Evolutionary conservation across 2,113 vertebrate genomes (phyloP).

Genomic region (Synchiropus splendidus): DNA sequence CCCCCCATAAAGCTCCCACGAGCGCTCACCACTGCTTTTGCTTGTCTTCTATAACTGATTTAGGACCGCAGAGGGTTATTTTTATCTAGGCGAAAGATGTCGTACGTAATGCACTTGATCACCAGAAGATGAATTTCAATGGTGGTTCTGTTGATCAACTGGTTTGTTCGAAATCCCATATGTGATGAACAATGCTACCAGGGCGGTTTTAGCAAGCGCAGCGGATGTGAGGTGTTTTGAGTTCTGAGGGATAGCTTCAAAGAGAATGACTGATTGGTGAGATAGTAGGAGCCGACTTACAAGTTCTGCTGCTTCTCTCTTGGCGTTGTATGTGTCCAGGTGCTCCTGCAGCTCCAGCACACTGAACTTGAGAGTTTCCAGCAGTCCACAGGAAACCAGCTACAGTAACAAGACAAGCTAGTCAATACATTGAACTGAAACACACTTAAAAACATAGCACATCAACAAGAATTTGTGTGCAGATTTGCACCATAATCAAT

Average conservation of each 20-base stretch:
- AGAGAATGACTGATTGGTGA: too few species aligned
- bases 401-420: constrained; percentile 49
- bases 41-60: constrained; percentile 52
- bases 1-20: constrained; percentile 12
- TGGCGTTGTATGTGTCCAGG: constrained; percentile 90
- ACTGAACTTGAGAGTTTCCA: constrained; percentile 94
- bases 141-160: too few species aligned
- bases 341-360: constrained; percentile 97
- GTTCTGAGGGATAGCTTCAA: too few species aligned
- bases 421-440: constrained; percentile 16
- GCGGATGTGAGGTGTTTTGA: too few species aligned
- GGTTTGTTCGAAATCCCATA: too few species aligned
- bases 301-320: constrained; percentile 87
- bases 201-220: too few species aligned
- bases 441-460: constrained; percentile 10
- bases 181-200: too few species aligned
- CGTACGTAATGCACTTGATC: constrained; percentile 18
- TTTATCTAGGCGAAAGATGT: constrained; percentile 39
- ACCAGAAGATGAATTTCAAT: too few species aligned
- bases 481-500: background rate
- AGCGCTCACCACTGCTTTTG: constrained; percentile 21
- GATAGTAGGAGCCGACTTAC: constrained; percentile 56
- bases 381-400: constrained; percentile 89
- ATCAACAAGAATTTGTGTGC: constrained; percentile 4
- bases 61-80: constrained; percentile 48